These are phyloP conservation scores for Chrysopilus asiliformis DNA, from an alignment of 2,888 invertebrate species.

Conservation along the genomic window DNA sequence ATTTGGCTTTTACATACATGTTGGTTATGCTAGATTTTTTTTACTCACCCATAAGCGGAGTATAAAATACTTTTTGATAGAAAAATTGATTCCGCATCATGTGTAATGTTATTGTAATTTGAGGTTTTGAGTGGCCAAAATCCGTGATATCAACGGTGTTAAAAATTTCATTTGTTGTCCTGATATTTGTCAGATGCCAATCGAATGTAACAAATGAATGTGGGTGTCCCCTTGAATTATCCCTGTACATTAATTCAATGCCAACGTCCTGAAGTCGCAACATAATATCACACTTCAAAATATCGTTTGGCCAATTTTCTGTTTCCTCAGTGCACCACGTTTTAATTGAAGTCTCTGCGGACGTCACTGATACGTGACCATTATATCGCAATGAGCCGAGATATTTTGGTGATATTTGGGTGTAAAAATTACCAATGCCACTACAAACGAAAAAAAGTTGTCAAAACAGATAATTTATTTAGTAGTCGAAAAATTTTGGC, in stretches of 20 bases:
- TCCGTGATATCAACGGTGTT: not conserved
- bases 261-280: slow-evolving; percentile 16
- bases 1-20: too few species aligned
- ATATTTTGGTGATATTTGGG: slow-evolving; percentile 5
- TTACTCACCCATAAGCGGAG: slow-evolving; percentile 26
- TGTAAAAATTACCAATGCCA: slow-evolving; percentile 1
- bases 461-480: too few species aligned
- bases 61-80: slow-evolving; percentile 25
- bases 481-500: too few species aligned
- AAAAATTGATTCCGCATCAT: slow-evolving; percentile 26
- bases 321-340: slow-evolving; percentile 28
- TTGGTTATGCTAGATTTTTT: too few species aligned
- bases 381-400: slow-evolving; percentile 2
- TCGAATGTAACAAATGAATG: slow-evolving; percentile 1
- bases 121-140: slow-evolving; percentile 22
- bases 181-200: not conserved
- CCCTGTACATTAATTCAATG: slow-evolving; percentile 5
- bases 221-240: too few species aligned
- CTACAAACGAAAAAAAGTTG: too few species aligned
- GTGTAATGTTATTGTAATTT: slow-evolving; percentile 22
- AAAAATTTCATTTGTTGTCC: not conserved
- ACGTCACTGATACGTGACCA: slow-evolving; percentile 2
- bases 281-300: slow-evolving; percentile 24
- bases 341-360: slow-evolving; percentile 14
- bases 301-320: slow-evolving; percentile 30